Conservation (phyloP, 2,113 vertebrate genomes). For the Craseonycteris thonglongyai region DNA sequence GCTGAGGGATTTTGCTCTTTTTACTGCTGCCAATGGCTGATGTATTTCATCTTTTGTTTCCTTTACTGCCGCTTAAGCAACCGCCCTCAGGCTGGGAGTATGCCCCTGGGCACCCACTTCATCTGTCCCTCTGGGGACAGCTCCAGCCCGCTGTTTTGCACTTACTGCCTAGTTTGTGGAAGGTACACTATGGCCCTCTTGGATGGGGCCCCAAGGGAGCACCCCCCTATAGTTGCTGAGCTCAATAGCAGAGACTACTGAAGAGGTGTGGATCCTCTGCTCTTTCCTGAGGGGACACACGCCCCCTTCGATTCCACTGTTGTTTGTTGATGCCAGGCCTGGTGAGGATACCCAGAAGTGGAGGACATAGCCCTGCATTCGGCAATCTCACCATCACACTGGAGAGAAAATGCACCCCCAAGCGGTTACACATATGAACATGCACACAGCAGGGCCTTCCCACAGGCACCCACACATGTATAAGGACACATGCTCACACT, state of each 20-base stretch:
- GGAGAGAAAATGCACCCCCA: background rate
- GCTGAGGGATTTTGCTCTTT: slow-evolving; percentile 69
- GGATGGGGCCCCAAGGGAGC: background rate
- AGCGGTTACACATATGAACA: fast-evolving
- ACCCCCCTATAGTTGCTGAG: background rate
- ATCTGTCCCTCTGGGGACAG: background rate
- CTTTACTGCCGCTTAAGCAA: slow-evolving; percentile 69
- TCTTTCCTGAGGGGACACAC: background rate
- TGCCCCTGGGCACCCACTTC: slow-evolving; percentile 56
- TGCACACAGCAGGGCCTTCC: background rate
- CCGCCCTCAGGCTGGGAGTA: slow-evolving; percentile 44
- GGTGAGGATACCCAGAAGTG: background rate
- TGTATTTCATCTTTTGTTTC: slow-evolving; percentile 76
- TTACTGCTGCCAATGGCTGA: slow-evolving; percentile 69
- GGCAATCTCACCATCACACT: background rate
- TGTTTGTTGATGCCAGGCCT: background rate
- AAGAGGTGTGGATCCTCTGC: background rate
- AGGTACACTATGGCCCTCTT: background rate
- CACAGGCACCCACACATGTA: background rate
- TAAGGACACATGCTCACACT: background rate
- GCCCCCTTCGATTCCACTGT: background rate
- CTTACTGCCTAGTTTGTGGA: slow-evolving; percentile 20
- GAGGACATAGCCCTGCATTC: background rate
- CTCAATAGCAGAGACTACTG: background rate
- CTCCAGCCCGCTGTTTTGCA: slow-evolving; percentile 43